Evolutionary conservation across 2,888 invertebrate genomes (phyloP).

Genomic region (Cephalotes varians): DNA sequence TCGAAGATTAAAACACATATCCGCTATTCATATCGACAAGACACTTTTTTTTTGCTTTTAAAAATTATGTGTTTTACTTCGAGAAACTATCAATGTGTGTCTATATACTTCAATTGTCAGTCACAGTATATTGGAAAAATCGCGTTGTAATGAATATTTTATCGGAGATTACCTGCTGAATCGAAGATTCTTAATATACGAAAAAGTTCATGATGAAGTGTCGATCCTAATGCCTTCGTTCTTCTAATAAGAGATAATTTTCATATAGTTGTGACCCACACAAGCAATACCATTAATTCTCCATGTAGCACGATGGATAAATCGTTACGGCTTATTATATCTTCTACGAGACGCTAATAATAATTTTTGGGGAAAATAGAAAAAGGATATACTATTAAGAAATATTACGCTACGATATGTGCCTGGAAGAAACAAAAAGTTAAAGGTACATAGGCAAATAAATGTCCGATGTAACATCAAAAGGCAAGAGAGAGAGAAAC

Average conservation of each 20-base stretch:
- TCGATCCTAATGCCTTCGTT: constrained; percentile 71
- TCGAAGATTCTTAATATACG: constrained; percentile 78
- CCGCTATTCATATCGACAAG: background rate
- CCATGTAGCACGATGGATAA: constrained; percentile 49
- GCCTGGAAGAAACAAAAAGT: constrained; percentile 78
- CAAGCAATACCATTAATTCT: constrained; percentile 52
- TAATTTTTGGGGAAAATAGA: constrained; percentile 49
- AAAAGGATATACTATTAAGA: constrained; percentile 63
- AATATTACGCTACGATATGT: constrained; percentile 64
- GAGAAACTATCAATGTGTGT: background rate
- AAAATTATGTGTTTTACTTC: background rate
- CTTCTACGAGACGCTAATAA: constrained; percentile 72
- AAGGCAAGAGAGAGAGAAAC: constrained; percentile 79
- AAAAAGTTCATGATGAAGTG: constrained; percentile 72
- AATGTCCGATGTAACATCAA: constrained; percentile 43
- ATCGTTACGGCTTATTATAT: constrained; percentile 68
- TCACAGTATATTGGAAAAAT: background rate
- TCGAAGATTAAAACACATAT: constrained; percentile 42
- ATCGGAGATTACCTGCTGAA: constrained; percentile 75
- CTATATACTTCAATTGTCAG: too few species aligned
- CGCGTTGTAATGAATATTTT: constrained; percentile 75
- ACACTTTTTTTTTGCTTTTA: constrained; percentile 12
- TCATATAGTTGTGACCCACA: constrained; percentile 49
- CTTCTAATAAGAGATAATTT: constrained; percentile 67
- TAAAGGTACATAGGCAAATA: constrained; percentile 61